Conservation (phyloP, 2,797 vertebrate species). For the Spheniscus humboldti region DNA sequence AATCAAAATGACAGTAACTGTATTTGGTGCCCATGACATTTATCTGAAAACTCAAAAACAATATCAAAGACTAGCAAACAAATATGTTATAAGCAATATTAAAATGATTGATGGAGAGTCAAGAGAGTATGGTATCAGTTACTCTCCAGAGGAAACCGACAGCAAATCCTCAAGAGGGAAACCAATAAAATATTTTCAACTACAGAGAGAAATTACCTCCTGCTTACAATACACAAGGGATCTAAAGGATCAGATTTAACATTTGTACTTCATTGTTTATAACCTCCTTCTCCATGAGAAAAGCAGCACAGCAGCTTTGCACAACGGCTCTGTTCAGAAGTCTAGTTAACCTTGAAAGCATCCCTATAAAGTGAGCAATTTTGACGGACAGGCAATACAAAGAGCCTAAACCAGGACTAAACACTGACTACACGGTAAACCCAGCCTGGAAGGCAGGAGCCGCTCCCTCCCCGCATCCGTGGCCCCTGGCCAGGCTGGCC, state of each 20-base stretch:
- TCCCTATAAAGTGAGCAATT: background rate
- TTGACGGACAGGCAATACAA: background rate
- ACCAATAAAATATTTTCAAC: background rate
- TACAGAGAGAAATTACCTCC: background rate
- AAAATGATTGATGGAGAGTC: background rate
- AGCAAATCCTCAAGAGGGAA: background rate
- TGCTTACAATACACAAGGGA: background rate
- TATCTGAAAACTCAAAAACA: background rate
- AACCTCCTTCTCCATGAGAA: background rate
- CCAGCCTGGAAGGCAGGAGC: background rate
- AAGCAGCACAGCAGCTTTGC: background rate
- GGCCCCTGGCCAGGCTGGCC: background rate
- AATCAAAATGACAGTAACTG: background rate
- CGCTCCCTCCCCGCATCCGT: fast-evolving
- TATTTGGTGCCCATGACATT: background rate
- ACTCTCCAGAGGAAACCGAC: background rate
- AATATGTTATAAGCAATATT: background rate
- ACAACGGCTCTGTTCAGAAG: background rate
- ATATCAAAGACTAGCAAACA: background rate
- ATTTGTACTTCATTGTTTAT: background rate
- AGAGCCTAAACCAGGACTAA: background rate
- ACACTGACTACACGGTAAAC: background rate
- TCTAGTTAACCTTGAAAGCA: background rate
- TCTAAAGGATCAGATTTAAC: background rate
- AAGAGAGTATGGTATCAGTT: background rate